phyloP scores from a whole-genome alignment of 2,113 vertebrate species.

The Notothenia coriiceps region DNA sequence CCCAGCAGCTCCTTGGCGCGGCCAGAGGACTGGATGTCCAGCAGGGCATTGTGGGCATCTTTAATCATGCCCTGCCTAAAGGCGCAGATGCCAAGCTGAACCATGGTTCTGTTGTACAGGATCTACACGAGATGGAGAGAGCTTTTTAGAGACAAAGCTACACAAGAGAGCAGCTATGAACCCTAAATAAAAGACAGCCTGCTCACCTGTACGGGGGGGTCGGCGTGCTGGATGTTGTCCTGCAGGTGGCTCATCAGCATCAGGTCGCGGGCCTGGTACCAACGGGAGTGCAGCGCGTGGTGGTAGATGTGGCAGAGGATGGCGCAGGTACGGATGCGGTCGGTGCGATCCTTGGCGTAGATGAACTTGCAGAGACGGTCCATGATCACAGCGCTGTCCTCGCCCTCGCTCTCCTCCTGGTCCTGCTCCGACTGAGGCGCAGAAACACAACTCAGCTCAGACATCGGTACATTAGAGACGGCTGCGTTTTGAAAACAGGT shows the following conservation, averaged over 20 bases:
- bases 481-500: not conserved
- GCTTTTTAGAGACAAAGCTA: not conserved
- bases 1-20: constrained; percentile 94
- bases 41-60: constrained; percentile 92
- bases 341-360: constrained; percentile 92
- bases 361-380: constrained; percentile 94
- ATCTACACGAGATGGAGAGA: constrained; percentile 79
- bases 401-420: constrained; percentile 90
- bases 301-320: constrained; percentile 97
- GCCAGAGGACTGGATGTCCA: constrained; percentile 94
- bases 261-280: constrained; percentile 93
- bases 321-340: constrained; percentile 92
- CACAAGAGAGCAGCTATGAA: not conserved
- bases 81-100: constrained; percentile 94
- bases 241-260: constrained; percentile 97
- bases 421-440: constrained; percentile 89
- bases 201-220: constrained; percentile 91
- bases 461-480: not conserved
- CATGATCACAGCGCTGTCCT: constrained; percentile 91
- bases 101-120: constrained; percentile 95
- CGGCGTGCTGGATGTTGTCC: constrained; percentile 94
- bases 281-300: constrained; percentile 92
- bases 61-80: constrained; percentile 95
- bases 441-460: not conserved
- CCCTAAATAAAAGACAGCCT: not conserved